Percentiles rank a stretch among this genome's conserved stretches.
These are phyloP conservation scores for Malaclemys terrapin DNA, from an alignment of 2,113 vertebrate genomes.

Conservation along the genomic window DNA sequence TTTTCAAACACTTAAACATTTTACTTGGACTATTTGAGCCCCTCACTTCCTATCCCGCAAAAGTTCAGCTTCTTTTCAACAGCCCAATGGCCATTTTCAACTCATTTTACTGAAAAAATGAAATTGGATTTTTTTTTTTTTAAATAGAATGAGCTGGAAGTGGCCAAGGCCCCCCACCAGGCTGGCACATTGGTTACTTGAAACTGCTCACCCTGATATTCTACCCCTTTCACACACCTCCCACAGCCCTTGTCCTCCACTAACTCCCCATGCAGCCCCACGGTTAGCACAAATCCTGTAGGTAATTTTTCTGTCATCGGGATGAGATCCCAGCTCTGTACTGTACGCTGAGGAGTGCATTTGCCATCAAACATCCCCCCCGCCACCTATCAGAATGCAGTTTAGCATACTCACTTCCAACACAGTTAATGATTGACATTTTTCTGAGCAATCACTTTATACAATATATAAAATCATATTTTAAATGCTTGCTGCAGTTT, in stretches of 20 bases:
- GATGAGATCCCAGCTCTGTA: neutral
- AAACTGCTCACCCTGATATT: neutral
- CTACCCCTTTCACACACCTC: neutral
- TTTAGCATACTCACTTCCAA: neutral
- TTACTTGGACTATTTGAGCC: neutral
- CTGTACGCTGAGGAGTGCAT: neutral
- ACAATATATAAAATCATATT: neutral
- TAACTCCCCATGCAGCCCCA: neutral
- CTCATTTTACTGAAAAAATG: neutral
- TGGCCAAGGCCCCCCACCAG: neutral
- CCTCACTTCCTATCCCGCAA: neutral
- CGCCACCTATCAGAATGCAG: neutral
- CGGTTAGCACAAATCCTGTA: neutral
- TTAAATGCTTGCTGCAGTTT: neutral
- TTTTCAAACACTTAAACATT: neutral
- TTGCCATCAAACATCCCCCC: neutral
- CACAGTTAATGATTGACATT: fast-evolving
- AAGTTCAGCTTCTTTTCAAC: neutral
- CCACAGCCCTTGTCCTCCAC: neutral
- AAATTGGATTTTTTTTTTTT: neutral
- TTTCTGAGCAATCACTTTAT: fast-evolving
- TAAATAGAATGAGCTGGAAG: neutral
- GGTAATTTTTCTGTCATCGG: neutral
- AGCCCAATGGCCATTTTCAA: neutral
- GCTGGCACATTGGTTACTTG: neutral